Evolutionary conservation across 2,113 vertebrate species (phyloP), one percentile per base, ranked within the genome.

Genomic region (Manacus vitellinus): DNA sequence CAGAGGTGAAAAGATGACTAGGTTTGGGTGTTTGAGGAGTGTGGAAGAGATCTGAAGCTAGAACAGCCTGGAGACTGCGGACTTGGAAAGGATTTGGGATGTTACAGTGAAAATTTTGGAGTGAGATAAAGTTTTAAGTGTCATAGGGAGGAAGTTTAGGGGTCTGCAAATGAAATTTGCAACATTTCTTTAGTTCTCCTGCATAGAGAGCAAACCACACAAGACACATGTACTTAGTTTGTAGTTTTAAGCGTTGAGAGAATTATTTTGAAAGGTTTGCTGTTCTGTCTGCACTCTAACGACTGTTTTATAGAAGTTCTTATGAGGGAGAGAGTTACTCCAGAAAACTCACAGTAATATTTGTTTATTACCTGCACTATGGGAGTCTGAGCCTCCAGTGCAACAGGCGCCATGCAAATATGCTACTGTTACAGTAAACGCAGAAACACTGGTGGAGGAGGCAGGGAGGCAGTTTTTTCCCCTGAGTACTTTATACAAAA

Each of bases 291-390:
- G 78, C 65, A 85, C 84, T 91, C 63, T 85, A 71, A 72, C 55
- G 56, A 88, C 92, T 62, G 80, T 84, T 95, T 95, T 89, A 91
- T 77, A 78, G 61, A 84, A 79, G 65, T 59, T 85, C 91, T 94
- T 92, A 67, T 17, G 73, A 85, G 77, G 63, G 55, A 67, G 52
- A 78, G 61, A 86, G 79, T 47, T 65, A 44, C 85, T 95, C 65
- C 93, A 91, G 89, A 61, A 95, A 92, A 65, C 39, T 88, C 76
- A 33, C 31, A n/a, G 83, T 73, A 89, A 66, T 77, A 75, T 93
- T 93, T 94, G 54, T 90, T 96, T 95, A 94, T 89, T 96, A 72
- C 76, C 73, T 76, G 82, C 77, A 66, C 70, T 74, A 65, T 23
- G 76, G 70, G 80, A 91, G 70, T 68, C 88, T 72, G 65, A 84